Evolutionary conservation across 2,888 invertebrate genomes (phyloP), one percentile per base, ranked within the genome.

Genomic region (Apamea monoglypha): DNA sequence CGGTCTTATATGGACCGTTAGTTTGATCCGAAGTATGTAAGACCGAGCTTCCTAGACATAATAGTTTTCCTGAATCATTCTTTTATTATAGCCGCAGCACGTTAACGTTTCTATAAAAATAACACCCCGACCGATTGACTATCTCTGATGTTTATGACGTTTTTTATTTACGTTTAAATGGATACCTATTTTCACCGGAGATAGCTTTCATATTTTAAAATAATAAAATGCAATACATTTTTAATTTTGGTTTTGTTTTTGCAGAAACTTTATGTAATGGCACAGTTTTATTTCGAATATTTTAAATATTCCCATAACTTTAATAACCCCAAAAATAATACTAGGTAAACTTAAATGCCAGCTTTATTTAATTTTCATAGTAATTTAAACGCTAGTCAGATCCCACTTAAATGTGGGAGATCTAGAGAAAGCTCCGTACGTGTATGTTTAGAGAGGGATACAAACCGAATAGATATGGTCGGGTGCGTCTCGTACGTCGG

Each of bases 391-490:
- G 69, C 47, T 61, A 79, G 69, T 68, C 44, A 67, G 61, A 79
- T 78, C 66, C 75, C 67, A 80, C 83, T 76, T 87, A 81, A 82
- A 81, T 70, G 44, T 63, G 40, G 53, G 78, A 81, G 68, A 84
- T 85, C 80, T 77, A 82, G 78, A 75, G 76, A 76, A 80, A 81
- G 87, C 85, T 77, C 83, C 81, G 86, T 82, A 89, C 87, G 86
- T 86, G 82, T 82, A 84, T 88, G 85, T 86, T 88, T 85, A 83
- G 82, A 84, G 80, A 69, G 84, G 81, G 86, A 89, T 85, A 85
- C 87, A 88, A 90, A 90, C 89, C 88, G 88, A 90, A 90, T 90
- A 87, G 86, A 89, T 89, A 90, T 87, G 89, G 88, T 85, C 76
- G 88, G 85, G 83, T 88, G 88, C 82, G 88, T 91, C 88, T 87